Evolutionary conservation across 2,797 vertebrate genomes (phyloP), one percentile per base, ranked within the genome.

Genomic region (Octomys mimax): DNA sequence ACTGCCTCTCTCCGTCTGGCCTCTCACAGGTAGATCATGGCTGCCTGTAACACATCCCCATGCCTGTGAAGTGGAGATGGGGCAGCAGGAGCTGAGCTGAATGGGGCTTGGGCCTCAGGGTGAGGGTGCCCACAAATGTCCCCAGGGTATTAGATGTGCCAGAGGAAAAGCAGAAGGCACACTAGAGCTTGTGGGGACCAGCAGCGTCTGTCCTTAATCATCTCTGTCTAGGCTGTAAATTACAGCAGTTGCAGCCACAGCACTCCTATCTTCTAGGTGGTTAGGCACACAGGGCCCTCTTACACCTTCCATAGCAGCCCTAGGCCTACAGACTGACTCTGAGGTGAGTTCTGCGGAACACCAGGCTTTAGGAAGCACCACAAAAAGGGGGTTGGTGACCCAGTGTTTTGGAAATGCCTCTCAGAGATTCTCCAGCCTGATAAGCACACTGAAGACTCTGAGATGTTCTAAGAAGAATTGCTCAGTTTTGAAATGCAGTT

Each of bases 71-170:
- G 31, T 12, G 4, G 24, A 36, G 57, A 54, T 28, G 39, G 26
- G 24, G 59, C 28, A 73, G 52, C 39, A 33, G 36, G 33, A 42
- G 26, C 4, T 0, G 0, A 1, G 13, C 2, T 4, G 49, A 49
- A 11, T 2, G 33, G 75, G 66, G 21, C 33, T 26, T 33, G 49
- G 61, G 57, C 26, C 12, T 73, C 24, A 64, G 33, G 62, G 79
- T 16, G 16, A 11, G n/a, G 24, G n/a, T 1, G 1, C 49, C 82
- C 70, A 52, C 9, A 28, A 13, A 66, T 57, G 42, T 66, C 64
- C n/a, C 21, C 8, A 21, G 57, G 79, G 7, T 24, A 16, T 4
- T 0, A 4, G 24, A 54, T 62, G 57, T 24, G 59, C 18, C 19
- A 3, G 2, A 46, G n/a, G 7, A 57, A 33, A 19, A 13, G 19